Evolutionary conservation across 2,888 invertebrate species (phyloP).

Genomic region (Phalangium opilio): DNA sequence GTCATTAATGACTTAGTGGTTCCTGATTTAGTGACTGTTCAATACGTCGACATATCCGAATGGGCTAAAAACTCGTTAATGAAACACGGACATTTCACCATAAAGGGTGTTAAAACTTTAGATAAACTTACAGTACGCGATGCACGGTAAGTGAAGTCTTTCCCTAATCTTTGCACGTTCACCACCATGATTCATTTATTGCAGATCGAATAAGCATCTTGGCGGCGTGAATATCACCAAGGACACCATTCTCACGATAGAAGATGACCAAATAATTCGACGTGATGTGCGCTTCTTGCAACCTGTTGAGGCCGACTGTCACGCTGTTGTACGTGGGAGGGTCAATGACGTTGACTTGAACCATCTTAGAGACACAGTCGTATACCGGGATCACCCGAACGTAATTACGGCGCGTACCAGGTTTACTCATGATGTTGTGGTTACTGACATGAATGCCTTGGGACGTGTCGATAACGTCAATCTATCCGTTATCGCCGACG

Average conservation of each 20-base stretch:
- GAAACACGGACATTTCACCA: neutral
- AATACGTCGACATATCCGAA: neutral
- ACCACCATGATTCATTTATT: neutral
- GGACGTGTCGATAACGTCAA: no score
- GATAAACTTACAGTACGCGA: neutral
- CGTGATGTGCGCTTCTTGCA: neutral
- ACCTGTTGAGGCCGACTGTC: neutral
- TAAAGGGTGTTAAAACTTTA: neutral
- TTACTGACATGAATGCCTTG: no score
- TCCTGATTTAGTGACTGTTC: neutral
- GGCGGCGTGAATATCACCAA: neutral
- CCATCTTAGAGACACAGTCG: no score
- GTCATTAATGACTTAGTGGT: neutral
- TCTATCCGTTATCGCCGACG: no score
- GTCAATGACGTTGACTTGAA: neutral
- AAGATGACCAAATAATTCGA: neutral
- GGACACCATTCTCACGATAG: neutral
- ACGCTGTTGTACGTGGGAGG: neutral
- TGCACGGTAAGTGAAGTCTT: neutral
- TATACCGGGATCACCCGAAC: no score
- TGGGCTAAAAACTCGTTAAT: neutral
- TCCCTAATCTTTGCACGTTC: neutral
- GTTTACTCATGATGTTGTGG: no score
- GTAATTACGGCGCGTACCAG: no score
- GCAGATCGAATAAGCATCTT: neutral